phyloP scores from a whole-genome alignment of 1,140 invertebrate genomes.

The Megalonaias nervosa region DNA sequence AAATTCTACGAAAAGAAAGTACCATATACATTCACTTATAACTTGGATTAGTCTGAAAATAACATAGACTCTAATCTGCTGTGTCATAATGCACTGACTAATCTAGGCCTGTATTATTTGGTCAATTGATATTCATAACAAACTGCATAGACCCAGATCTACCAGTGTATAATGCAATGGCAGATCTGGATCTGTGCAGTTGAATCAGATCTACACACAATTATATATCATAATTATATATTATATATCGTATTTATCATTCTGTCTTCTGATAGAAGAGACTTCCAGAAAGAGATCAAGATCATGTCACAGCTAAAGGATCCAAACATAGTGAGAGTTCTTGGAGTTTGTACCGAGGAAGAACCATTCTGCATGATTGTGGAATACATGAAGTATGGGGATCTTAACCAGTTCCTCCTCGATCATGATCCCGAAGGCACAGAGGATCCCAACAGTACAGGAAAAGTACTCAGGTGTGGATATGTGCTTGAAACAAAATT shows the following conservation, averaged over 20 bases:
- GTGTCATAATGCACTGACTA: not conserved
- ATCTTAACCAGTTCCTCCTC: slow-evolving; percentile 91
- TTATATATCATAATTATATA: not conserved
- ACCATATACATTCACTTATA: not conserved
- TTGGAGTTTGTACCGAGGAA: slow-evolving; percentile 87
- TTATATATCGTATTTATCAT: not conserved
- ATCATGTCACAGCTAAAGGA: slow-evolving; percentile 90
- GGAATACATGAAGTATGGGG: slow-evolving; percentile 92
- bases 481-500: too few relatives aligned
- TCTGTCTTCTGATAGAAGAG: slow-evolving; percentile 76
- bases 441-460: slow-evolving; percentile 58
- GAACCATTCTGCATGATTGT: slow-evolving; percentile 91
- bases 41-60: not conserved
- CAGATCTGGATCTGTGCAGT: not conserved
- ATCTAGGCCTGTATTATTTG: not conserved
- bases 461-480: slow-evolving; percentile 68
- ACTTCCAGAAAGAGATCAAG: slow-evolving; percentile 91
- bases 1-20: not conserved
- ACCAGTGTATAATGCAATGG: not conserved
- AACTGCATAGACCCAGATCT: not conserved
- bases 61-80: not conserved
- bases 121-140: not conserved
- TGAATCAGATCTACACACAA: too few relatives aligned
- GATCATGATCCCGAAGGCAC: slow-evolving; percentile 75
- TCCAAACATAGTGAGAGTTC: slow-evolving; percentile 87